Evolutionary conservation across 2,797 vertebrate genomes (phyloP).

Genomic region (Menidia menidia): DNA sequence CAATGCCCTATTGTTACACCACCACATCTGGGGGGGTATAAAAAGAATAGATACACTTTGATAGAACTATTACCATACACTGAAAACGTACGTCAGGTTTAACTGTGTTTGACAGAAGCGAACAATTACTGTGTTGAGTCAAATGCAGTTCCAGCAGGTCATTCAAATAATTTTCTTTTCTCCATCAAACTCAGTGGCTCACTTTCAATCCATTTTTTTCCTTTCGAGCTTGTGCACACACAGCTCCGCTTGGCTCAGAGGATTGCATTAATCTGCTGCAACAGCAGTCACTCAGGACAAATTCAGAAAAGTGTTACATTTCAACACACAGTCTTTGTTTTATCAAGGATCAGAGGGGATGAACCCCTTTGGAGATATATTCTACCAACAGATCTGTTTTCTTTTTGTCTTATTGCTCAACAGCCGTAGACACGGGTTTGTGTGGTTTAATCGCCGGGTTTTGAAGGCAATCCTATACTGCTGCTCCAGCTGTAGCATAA

Average conservation of each 20-base stretch:
- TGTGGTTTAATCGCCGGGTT: constrained; percentile 60
- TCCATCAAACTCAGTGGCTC: constrained; percentile 56
- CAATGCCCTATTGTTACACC: constrained; percentile 24
- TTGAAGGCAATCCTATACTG: constrained; percentile 53
- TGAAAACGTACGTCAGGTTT: constrained; percentile 45
- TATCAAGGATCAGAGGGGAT: constrained; percentile 31
- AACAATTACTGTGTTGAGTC: constrained; percentile 26
- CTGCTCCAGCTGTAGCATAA: constrained; percentile 72
- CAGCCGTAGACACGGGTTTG: constrained; percentile 18
- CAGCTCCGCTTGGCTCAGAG: constrained; percentile 29
- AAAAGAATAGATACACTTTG: constrained; percentile 24
- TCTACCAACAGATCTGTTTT: constrained; percentile 31
- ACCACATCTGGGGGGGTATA: constrained; percentile 14
- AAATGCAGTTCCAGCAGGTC: constrained; percentile 42
- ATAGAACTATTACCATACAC: constrained; percentile 35
- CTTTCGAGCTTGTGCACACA: constrained; percentile 26
- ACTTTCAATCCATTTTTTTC: constrained; percentile 44
- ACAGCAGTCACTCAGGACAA: constrained; percentile 54
- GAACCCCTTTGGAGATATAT: constrained; percentile 31
- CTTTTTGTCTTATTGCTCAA: constrained; percentile 32
- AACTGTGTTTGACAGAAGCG: constrained; percentile 37
- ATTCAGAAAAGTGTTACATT: constrained; percentile 47
- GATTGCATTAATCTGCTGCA: constrained; percentile 43
- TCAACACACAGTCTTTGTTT: constrained; percentile 29
- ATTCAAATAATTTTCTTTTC: constrained; percentile 64